These are phyloP conservation scores for Hapalemur alaotrensis DNA, from an alignment of 2,797 vertebrate genomes.

Conservation along the genomic window DNA sequence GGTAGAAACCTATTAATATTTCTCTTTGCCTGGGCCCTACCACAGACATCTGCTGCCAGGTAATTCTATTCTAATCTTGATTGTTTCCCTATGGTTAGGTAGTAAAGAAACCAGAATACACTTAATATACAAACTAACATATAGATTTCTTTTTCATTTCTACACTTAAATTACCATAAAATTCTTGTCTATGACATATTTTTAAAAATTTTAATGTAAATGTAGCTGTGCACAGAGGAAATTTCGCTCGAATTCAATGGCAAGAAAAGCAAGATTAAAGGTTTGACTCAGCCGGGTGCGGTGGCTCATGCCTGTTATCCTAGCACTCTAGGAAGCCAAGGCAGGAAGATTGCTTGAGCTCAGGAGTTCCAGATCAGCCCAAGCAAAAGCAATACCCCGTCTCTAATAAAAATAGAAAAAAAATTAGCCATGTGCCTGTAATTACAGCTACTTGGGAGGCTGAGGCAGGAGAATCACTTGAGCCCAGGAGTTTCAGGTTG, in stretches of 20 bases:
- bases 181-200: not conserved
- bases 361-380: too few relatives aligned
- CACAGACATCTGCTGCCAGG: not conserved
- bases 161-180: slow-evolving; percentile 5
- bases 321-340: too few relatives aligned
- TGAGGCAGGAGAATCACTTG: too few relatives aligned
- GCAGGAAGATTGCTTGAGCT: too few relatives aligned
- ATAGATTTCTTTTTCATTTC: not conserved
- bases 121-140: not conserved
- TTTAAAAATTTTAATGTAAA: not conserved
- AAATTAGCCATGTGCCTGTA: too few relatives aligned
- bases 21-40: not conserved
- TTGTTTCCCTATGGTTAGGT: not conserved
- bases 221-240: not conserved
- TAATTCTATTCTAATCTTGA: not conserved
- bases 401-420: too few relatives aligned
- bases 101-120: not conserved
- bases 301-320: too few relatives aligned
- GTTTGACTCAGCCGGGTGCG: not conserved
- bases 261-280: not conserved
- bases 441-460: too few relatives aligned
- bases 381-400: too few relatives aligned
- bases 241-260: not conserved
- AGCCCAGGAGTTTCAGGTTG: too few relatives aligned
- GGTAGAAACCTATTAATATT: not conserved